Evolutionary conservation across 1,140 invertebrate genomes (phyloP), one percentile per base, ranked within the genome.

Genomic region (Panagrolaimus sp.): DNA sequence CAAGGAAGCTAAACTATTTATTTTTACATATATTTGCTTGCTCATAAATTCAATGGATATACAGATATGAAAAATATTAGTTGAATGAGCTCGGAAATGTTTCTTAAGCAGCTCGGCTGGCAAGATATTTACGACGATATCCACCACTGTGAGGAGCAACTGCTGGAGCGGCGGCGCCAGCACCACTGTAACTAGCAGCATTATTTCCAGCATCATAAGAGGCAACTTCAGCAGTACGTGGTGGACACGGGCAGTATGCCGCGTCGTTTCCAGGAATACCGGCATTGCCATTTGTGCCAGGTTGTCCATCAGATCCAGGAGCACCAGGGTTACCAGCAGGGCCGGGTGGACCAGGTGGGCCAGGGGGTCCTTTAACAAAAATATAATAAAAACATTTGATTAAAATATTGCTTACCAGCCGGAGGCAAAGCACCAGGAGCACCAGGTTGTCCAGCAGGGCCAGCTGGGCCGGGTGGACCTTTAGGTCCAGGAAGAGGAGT

Each of bases 401-500:
- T n/a, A n/a, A n/a, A n/a, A n/a, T n/a, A n/a, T n/a, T n/a, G 7
- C 32, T 38, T 38, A 38, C 32, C 32, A 38, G 32, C 32, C 7
- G 32, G 32, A 38, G 32, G 32, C 7, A 7, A 2, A 17, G 21
- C 15, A 24, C 52, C 52, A 17, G 52, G 52, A 24, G 21, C 28
- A 28, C 1, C 14, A 28, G 52, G 21, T 14, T 12, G 21, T 15
- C 72, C 71, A 15, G 63, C 48, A 12, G 63, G 28, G 1, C 73
- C 73, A 14, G 69, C 43, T 17, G 64, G 62, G 26, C 74, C 73
- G 46, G 21, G 21, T 15, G 69, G 74, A 67, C 66, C 74, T 44
- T 77, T 73, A 15, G 71, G 74, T 28, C 73, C 74, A n/a, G 74
- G 74, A 26, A 68, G 32, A 17, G 63, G 63, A n/a, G 52, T 63